Evolutionary conservation across 2,888 invertebrate genomes (phyloP), one percentile per base, ranked within the genome.

Genomic region (Agrochola macilenta): DNA sequence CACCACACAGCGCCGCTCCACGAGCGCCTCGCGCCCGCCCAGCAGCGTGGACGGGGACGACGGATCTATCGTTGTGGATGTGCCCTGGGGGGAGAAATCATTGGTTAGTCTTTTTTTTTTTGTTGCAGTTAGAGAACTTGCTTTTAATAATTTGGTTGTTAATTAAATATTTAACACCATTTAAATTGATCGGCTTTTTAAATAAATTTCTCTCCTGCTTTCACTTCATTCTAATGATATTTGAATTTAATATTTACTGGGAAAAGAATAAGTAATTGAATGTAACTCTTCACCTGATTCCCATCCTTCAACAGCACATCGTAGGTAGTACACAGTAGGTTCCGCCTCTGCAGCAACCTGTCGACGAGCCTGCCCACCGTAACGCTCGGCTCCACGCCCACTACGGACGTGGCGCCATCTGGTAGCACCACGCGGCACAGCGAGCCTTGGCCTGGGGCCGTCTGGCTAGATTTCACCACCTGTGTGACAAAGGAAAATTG

Each of bases 371-470:
- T 97, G 79, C 98, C 97, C 78, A 99, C 98, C 0, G 98, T 98
- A 93, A 98, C 98, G 49, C 97, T 97, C 35, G 98, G 96, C 88
- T 98, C 98, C 68, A 98, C 98, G 88, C 98, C 98, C 79, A 99
- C 98, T 87, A 99, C 99, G 1, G 99, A 99, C 5, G 99, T 99
- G 78, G 99, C 99, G 69, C 98, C 98, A 95, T 99, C 99, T 3
- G 98, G 98, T 81, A 99, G 96, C 91, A 98, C 98, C 81, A 99
- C 98, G 85, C 99, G 97, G 92, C 99, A 99, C 52, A 98, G 94
- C 8, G 97, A 95, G 23, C 94, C 93, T 76, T 90, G 91, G 0
- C 93, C 93, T 17, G 88, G 88, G 0, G 85, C 85, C 0, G 89
- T 72, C 64, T 92, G 93, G 58, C 92, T 92, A 0, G 94, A 92